Evolutionary conservation across 2,888 invertebrate species (phyloP).

Genomic region (Platerodrilus igneus): DNA sequence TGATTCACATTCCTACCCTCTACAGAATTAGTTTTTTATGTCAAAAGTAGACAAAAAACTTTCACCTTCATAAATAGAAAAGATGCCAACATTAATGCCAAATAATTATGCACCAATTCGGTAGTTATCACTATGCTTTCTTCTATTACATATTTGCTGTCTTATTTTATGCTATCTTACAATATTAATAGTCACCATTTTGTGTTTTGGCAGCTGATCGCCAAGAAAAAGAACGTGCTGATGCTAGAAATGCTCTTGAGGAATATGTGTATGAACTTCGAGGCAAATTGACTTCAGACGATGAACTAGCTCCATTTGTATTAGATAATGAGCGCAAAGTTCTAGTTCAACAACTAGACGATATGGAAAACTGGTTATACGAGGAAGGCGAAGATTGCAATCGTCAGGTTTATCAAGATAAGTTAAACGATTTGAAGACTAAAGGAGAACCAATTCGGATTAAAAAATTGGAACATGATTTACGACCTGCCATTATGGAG

Average conservation of each 20-base stretch:
- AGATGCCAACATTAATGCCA: too few relatives aligned
- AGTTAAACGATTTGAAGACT: slow-evolving; percentile 59
- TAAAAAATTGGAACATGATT: slow-evolving; percentile 75
- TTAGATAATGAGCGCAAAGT: slow-evolving; percentile 62
- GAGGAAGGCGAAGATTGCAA: slow-evolving; percentile 94
- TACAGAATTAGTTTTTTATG: too few relatives aligned
- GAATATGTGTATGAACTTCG: slow-evolving; percentile 98
- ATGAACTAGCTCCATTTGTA: slow-evolving; percentile 70
- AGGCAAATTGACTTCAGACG: slow-evolving; percentile 76
- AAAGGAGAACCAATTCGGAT: slow-evolving; percentile 87
- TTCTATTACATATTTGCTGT: too few relatives aligned
- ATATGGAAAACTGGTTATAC: slow-evolving; percentile 95
- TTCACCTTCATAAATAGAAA: too few relatives aligned
- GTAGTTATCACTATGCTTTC: too few relatives aligned
- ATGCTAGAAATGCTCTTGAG: slow-evolving; percentile 94
- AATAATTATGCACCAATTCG: too few relatives aligned
- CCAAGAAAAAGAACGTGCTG: slow-evolving; percentile 90
- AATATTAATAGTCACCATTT: too few relatives aligned
- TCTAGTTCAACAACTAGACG: slow-evolving; percentile 66
- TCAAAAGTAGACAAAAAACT: too few relatives aligned
- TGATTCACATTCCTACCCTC: too few relatives aligned
- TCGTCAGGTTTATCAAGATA: slow-evolving; percentile 65
- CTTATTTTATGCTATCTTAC: too few relatives aligned
- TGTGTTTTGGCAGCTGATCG: slow-evolving; percentile 66
- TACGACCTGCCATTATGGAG: slow-evolving; percentile 74